These are phyloP conservation scores for Metacarcinus magister DNA, from an alignment of 2,888 invertebrate species.

Conservation along the genomic window DNA sequence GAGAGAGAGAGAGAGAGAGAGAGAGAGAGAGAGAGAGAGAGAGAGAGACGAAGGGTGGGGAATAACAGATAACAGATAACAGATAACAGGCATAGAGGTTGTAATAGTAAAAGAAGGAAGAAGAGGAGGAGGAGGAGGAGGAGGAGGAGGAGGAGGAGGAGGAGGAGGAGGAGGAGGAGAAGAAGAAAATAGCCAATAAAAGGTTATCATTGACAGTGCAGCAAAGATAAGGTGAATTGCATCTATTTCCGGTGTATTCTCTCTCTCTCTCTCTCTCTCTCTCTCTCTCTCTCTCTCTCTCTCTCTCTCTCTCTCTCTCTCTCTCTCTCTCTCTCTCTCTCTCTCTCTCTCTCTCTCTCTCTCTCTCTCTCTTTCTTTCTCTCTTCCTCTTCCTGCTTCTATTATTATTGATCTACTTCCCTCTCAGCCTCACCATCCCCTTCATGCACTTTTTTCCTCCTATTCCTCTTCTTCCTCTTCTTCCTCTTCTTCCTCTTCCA, in stretches of 20 bases:
- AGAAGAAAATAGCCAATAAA: not conserved
- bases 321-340: not conserved
- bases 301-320: slow-evolving; percentile 17
- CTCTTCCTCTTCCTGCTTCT: not conserved
- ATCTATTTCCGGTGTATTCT: not conserved
- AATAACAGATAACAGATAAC: not conserved
- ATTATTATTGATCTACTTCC: not conserved
- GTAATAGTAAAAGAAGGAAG: not conserved
- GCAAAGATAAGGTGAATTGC: not conserved
- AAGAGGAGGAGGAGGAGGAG: slow-evolving; percentile 5
- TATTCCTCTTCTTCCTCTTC: not conserved
- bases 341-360: not conserved
- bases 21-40: slow-evolving; percentile 38
- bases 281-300: not conserved
- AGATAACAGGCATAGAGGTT: too few species aligned
- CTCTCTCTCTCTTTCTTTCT: not conserved
- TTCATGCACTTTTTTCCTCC: not conserved
- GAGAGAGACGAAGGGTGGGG: slow-evolving; percentile 4
- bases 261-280: slow-evolving; percentile 43
- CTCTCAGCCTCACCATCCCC: not conserved
- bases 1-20: not conserved
- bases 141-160: slow-evolving; percentile 34
- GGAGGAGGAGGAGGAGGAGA: slow-evolving; percentile 43
- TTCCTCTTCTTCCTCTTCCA: not conserved
- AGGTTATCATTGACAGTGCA: not conserved